Base-by-base conservation (phyloP, 2,888 invertebrate genomes). In the Adelognathus sp. region DNA sequence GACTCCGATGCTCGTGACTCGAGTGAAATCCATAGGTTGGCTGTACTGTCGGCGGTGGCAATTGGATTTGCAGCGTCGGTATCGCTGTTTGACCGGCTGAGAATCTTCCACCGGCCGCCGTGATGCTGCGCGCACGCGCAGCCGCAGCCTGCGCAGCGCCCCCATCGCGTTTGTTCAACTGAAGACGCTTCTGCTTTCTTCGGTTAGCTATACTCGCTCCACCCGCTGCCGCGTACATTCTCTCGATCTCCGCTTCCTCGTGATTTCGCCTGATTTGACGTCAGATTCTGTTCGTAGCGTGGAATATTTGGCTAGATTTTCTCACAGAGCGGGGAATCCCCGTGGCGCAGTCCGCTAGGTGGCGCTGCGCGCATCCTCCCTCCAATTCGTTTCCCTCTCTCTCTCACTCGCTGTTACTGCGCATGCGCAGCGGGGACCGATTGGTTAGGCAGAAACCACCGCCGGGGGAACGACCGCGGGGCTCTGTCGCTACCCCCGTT, bases 211-310 rank as follows among this genome's bases (percentile, higher is more conserved):
- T 94, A 90, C 96, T 96, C 90, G 96, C 96, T 92, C 96, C 97
- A 91, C 97, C 97, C 91, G 97, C 97, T 91, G 97, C 97, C 90
- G 97, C 97, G 94, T 97, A 97, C 97, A 97, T 97, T 83, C 83
- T 64, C 46, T 64, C 72, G 16, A 67, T 67, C 33, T 39, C 29
- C 27, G 67, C 56, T 39, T 75, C 31, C 39, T 39, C 31, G 24
- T 67, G n/a, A 9, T 11, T 39, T 67, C 58, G 5, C 7, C 50
- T 36, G 24, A 3, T 14, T 21, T 9, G n/a, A n/a, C n/a, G n/a
- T n/a, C n/a, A n/a, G n/a, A 54, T 72, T 31, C 46, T 27, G 1
- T 31, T 18, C 3, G n/a, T 14, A n/a, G 14, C 21, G 2, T 11
- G n/a, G n/a, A n/a, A n/a, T n/a, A n/a, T n/a, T n/a, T n/a, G n/a